Conservation (phyloP, 1,140 invertebrate genomes). For the Scaptodrosophila lebanonensis region DNA sequence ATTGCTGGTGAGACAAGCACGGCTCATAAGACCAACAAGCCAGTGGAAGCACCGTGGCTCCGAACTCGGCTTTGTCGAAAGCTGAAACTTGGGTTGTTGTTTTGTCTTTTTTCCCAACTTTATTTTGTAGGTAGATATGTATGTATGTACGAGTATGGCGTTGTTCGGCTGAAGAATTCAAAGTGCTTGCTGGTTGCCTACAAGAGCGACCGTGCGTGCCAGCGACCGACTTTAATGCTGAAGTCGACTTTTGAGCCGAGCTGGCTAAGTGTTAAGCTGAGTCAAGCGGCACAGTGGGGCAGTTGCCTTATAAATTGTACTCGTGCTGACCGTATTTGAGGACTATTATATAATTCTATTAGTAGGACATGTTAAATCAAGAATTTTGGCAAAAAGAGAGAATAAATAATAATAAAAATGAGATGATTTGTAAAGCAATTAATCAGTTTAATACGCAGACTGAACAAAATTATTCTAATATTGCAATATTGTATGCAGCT, state of each 20-base stretch:
- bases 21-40: conserved; percentile 27
- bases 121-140: conserved; percentile 19
- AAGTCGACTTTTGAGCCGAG: conserved; percentile 50
- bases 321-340: not conserved
- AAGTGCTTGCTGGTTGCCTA: conserved; percentile 49
- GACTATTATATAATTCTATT: not conserved
- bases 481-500: no score
- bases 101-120: conserved; percentile 16
- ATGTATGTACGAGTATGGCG: conserved; percentile 42
- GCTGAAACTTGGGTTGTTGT: conserved; percentile 61
- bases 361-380: no score
- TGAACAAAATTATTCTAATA: no score
- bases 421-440: no score
- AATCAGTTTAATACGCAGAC: no score
- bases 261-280: conserved; percentile 27
- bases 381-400: no score
- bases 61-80: conserved; percentile 45
- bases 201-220: no score
- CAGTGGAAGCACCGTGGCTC: conserved; percentile 11
- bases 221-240: conserved; percentile 68
- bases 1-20: conserved; percentile 61
- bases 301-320: not conserved
- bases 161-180: conserved; percentile 64
- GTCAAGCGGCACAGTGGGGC: conserved; percentile 50
- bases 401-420: no score